A percentile compares a stretch with the other conserved stretches of the same genome.
phyloP scores from a whole-genome alignment of 37 sponge, comb jelly and placozoan species.

The Theonella swinhoei region DNA sequence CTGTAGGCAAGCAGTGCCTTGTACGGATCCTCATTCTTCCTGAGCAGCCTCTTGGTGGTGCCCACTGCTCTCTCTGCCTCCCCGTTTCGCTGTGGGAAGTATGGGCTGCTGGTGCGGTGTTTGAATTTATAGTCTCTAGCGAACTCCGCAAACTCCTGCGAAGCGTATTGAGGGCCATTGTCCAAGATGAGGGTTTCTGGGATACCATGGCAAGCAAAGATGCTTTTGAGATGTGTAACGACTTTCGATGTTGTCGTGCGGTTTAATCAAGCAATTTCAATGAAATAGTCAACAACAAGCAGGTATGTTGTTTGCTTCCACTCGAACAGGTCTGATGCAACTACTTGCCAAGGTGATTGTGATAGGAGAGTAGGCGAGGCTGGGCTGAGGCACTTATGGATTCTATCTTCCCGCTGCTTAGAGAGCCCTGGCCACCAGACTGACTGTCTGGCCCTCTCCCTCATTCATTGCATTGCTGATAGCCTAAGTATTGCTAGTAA shows the following conservation, averaged over 20 bases:
- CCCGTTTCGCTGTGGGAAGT: slow-evolving; percentile 62
- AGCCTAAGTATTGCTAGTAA: too few relatives aligned
- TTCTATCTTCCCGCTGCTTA: slow-evolving; percentile 28
- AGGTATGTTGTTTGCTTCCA: slow-evolving; percentile 23
- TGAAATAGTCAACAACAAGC: slow-evolving; percentile 51
- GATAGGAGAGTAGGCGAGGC: slow-evolving; percentile 30
- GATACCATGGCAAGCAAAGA: slow-evolving; percentile 61
- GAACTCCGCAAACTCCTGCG: slow-evolving; percentile 19
- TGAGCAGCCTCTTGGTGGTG: slow-evolving; percentile 36
- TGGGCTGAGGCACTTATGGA: slow-evolving; percentile 26
- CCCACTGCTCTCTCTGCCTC: slow-evolving; percentile 63
- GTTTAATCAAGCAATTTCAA: slow-evolving; percentile 35
- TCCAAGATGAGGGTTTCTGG: slow-evolving; percentile 33
- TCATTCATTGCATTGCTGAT: too few relatives aligned
- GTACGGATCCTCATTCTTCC: slow-evolving; percentile 47
- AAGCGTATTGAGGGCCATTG: slow-evolving; percentile 65
- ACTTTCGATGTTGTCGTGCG: slow-evolving; percentile 10
- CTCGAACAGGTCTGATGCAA: slow-evolving; percentile 46
- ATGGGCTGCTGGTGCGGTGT: slow-evolving; percentile 55
- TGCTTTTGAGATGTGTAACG: slow-evolving; percentile 6
- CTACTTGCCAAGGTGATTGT: slow-evolving; percentile 51
- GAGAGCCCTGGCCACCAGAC: slow-evolving; percentile 43
- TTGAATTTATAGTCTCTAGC: slow-evolving; percentile 22
- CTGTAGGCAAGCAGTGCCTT: slow-evolving; percentile 48
- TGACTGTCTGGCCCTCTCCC: too few relatives aligned